phyloP scores from a whole-genome alignment of 2,797 vertebrate species.

The Sylvia borin region DNA sequence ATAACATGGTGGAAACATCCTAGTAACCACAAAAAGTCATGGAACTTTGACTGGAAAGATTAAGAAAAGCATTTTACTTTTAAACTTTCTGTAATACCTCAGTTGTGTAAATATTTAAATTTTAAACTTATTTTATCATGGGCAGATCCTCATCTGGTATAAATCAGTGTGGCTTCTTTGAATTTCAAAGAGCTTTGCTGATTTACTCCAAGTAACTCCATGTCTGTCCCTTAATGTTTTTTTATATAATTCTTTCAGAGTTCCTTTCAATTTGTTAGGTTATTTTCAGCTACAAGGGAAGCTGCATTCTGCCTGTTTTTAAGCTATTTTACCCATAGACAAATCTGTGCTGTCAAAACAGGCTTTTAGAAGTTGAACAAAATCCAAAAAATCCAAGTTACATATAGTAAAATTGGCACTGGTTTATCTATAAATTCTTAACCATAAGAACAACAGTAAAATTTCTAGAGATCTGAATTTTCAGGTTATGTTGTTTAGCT shows the following conservation, averaged over 20 bases:
- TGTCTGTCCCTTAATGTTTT: not conserved
- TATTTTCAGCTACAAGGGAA: conserved; percentile 27
- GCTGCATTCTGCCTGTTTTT: conserved; percentile 16
- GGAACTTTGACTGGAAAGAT: not conserved
- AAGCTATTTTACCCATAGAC: conserved; percentile 49
- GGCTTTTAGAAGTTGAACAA: conserved; percentile 71
- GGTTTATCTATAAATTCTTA: conserved; percentile 53
- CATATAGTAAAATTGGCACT: conserved; percentile 37
- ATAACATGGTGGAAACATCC: not conserved
- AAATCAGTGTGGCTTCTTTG: conserved; percentile 43
- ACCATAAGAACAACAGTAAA: conserved; percentile 1
- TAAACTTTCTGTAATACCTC: conserved; percentile 29
- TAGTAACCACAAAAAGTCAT: conserved; percentile 9
- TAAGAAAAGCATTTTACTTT: conserved; percentile 22
- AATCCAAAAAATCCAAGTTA: conserved; percentile 43
- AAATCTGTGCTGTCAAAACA: conserved; percentile 67
- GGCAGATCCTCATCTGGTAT: conserved; percentile 43
- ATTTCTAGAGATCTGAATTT: conserved; percentile 37
- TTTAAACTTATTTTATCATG: conserved; percentile 44
- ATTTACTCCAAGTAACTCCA: not conserved
- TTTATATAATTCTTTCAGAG: not conserved
- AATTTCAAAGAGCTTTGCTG: conserved; percentile 17
- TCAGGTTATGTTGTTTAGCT: conserved; percentile 43
- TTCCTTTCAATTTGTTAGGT: not conserved
- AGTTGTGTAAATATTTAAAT: conserved; percentile 53